Percentiles rank a stretch among this genome's conserved stretches.
phyloP scores from a whole-genome alignment of 2,113 vertebrate genomes.

The Cinclus cinclus region DNA sequence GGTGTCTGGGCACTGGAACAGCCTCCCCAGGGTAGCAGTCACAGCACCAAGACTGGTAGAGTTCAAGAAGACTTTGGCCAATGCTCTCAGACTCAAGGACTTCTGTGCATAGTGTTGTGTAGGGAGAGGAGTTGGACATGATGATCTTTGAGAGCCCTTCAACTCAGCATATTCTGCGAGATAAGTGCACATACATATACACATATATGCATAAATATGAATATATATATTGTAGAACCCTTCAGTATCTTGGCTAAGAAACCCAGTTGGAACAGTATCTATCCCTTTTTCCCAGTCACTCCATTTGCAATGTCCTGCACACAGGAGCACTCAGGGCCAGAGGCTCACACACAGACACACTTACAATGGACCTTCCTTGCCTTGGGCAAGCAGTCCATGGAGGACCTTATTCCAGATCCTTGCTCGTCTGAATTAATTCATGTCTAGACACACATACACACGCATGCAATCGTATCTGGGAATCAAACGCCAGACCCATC shows the following conservation, averaged over 20 bases:
- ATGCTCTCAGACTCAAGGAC: not conserved
- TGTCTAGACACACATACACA: not conserved
- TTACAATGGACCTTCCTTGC: not conserved
- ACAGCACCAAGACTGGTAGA: not conserved
- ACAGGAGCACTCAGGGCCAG: accelerated
- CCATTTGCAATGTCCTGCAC: not conserved
- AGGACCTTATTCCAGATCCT: accelerated
- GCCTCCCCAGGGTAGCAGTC: not conserved
- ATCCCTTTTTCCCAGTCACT: not conserved
- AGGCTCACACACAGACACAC: not conserved
- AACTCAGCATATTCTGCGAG: not conserved
- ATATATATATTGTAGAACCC: not conserved
- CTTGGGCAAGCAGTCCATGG: not conserved
- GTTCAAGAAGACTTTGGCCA: not conserved
- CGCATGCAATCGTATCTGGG: not conserved
- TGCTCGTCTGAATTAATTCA: not conserved
- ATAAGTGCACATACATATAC: not conserved
- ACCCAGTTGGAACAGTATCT: not conserved
- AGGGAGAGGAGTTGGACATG: not conserved
- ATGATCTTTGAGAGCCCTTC: not conserved
- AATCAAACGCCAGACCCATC: accelerated
- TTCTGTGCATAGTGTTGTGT: not conserved
- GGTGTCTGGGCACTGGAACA: not conserved
- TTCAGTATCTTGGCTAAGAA: not conserved
- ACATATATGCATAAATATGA: not conserved